Evolutionary conservation across 2,888 invertebrate genomes (phyloP), one percentile per base, ranked within the genome.

Genomic region (Acleris laterana): DNA sequence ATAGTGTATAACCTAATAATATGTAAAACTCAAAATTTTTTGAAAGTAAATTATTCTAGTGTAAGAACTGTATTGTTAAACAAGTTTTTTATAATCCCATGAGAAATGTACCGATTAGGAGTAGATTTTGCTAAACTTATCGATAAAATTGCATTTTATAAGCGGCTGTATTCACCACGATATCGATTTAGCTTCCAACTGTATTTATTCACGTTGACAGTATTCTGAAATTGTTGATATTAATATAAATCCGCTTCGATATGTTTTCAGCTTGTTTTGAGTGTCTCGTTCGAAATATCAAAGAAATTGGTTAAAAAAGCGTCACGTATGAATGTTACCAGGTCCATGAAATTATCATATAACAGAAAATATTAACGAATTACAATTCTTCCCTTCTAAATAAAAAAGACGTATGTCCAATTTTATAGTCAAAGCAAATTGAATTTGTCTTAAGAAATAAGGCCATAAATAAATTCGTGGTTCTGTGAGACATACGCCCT

Each of bases 21-120:
- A 70, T 72, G 67, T 69, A 74, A 73, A 74, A 70, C 70, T 74
- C 70, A 67, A 75, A 77, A 75, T 70, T 76, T 79, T 72, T 77
- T 78, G 70, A 74, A 69, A 66, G 70, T 70, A 65, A 59, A 56
- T 50, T 65, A 74, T 71, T 68, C 58, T 78, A 79, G 75, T 16
- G 5, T 76, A 74, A 79, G 70, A 60, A 59, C 42, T 64, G 63
- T 69, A 70, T 69, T 68, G 69, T 69, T 59, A 58, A 63, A 63
- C 56, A 55, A 63, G 51, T 69, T 67, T 67, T 69, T 69, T 63
- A 68, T 63, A 69, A 61, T 59, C 65, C 65, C 50, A 38, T 38
- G 57, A 32, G 51, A 58, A 59, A 59, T 62, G 55, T 63, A 68
- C 52, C 63, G 68, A 22, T 50, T 63, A 65, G 65, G 60, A 65